phyloP scores from a whole-genome alignment of 30 jellyfish, hydroid and myxozoan genomes.

The Euphysa ruthae region DNA sequence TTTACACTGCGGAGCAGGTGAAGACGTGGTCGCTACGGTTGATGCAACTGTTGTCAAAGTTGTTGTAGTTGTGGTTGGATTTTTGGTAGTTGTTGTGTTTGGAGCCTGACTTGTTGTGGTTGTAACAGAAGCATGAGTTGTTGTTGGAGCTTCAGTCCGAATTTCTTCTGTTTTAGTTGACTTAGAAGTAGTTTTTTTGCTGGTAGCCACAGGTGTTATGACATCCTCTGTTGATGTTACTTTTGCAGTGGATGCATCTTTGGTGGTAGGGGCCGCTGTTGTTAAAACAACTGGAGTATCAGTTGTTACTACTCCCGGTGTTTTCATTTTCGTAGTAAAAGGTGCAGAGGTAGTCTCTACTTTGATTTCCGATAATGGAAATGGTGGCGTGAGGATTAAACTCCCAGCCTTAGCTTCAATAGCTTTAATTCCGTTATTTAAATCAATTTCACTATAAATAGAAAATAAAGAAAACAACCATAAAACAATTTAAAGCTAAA shows the following conservation, averaged over 20 bases:
- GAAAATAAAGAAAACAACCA: background rate
- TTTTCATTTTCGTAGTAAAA: background rate
- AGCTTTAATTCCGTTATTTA: conserved; percentile 7
- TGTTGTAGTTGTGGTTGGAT: conserved; percentile 22
- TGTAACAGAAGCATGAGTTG: conserved; percentile 26
- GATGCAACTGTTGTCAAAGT: conserved; percentile 43
- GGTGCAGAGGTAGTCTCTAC: conserved; percentile 13
- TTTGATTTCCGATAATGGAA: background rate
- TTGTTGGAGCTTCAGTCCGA: conserved; percentile 31
- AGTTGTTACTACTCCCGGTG: background rate
- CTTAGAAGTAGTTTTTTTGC: conserved; percentile 36
- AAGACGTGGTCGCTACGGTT: conserved; percentile 19
- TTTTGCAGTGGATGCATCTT: conserved; percentile 1
- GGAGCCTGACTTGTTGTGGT: conserved; percentile 43
- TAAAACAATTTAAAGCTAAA: background rate
- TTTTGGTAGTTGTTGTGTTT: conserved; percentile 15
- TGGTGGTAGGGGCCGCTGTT: conserved; percentile 8
- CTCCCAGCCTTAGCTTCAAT: conserved; percentile 33
- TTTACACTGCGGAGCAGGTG: conserved; percentile 38
- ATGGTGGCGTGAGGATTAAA: conserved; percentile 12
- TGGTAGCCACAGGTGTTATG: conserved; percentile 20
- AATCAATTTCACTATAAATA: conserved; percentile 43
- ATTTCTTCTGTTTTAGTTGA: conserved; percentile 7
- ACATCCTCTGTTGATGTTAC: background rate
- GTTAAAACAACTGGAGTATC: conserved; percentile 4